Conservation (phyloP, 2,888 invertebrate genomes). For the Trisateles emortualis region DNA sequence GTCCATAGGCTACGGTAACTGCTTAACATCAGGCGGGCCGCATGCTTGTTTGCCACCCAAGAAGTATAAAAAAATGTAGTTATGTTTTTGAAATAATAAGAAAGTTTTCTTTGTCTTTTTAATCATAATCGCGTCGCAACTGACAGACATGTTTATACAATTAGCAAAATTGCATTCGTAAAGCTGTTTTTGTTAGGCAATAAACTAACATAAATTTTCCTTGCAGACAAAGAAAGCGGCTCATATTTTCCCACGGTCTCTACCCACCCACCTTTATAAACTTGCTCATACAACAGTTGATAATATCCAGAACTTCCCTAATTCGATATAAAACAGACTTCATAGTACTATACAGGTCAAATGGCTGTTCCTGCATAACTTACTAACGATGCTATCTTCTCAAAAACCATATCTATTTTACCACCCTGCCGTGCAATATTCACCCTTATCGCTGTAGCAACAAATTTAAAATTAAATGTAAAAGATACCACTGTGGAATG, state of each 20-base stretch:
- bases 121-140: too few relatives aligned
- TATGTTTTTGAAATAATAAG: too few relatives aligned
- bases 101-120: too few relatives aligned
- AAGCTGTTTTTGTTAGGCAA: too few relatives aligned
- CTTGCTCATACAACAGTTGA: conserved; percentile 12
- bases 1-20: too few relatives aligned
- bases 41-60: too few relatives aligned
- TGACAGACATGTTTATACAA: too few relatives aligned
- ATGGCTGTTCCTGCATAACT: conserved; percentile 49
- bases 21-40: too few relatives aligned
- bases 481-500: conserved; percentile 52
- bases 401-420: conserved; percentile 21
- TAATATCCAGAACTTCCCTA: conserved; percentile 30
- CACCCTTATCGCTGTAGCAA: conserved; percentile 25
- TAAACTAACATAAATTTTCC: neutral
- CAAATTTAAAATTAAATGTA: conserved; percentile 48
- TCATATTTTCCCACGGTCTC: neutral
- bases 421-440: conserved; percentile 25
- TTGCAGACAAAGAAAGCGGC: neutral
- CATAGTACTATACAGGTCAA: conserved; percentile 32
- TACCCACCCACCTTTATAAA: neutral
- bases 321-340: conserved; percentile 46
- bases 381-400: conserved; percentile 46
- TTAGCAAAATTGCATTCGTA: too few relatives aligned
- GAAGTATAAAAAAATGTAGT: too few relatives aligned